A percentile compares a stretch with the other conserved stretches of the same genome.
Conservation (phyloP, 2,113 vertebrate species). For the Stegostoma tigrinum region DNA sequence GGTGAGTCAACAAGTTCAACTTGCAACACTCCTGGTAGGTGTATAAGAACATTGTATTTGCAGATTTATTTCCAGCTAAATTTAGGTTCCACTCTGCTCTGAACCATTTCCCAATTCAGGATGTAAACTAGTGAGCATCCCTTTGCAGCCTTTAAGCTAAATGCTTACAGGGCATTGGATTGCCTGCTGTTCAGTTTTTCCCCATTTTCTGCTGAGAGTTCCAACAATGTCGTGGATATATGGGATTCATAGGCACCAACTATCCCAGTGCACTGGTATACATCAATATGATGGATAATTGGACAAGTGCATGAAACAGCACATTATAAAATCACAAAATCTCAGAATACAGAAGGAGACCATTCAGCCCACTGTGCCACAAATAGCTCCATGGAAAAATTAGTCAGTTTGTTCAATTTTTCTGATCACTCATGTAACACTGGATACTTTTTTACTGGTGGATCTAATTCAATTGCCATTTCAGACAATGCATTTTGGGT, state of each 20-base stretch:
- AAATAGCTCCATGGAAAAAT: neutral
- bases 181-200: neutral
- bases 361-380: neutral
- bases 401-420: neutral
- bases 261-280: neutral
- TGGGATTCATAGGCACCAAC: neutral
- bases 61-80: neutral
- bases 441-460: neutral
- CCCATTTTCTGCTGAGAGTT: neutral
- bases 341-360: neutral
- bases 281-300: neutral
- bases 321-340: neutral
- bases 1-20: neutral
- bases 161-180: neutral
- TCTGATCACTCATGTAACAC: too few species aligned
- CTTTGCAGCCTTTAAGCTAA: neutral
- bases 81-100: neutral
- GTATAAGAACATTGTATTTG: neutral
- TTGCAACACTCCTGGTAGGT: neutral
- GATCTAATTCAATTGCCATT: neutral
- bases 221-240: neutral
- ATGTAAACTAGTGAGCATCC: neutral
- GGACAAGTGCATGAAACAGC: neutral
- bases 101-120: neutral
- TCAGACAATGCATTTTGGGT: neutral